Evolutionary conservation across 2,797 vertebrate genomes (phyloP), one percentile per base, ranked within the genome.

Genomic region (Erpetoichthys calabaricus): DNA sequence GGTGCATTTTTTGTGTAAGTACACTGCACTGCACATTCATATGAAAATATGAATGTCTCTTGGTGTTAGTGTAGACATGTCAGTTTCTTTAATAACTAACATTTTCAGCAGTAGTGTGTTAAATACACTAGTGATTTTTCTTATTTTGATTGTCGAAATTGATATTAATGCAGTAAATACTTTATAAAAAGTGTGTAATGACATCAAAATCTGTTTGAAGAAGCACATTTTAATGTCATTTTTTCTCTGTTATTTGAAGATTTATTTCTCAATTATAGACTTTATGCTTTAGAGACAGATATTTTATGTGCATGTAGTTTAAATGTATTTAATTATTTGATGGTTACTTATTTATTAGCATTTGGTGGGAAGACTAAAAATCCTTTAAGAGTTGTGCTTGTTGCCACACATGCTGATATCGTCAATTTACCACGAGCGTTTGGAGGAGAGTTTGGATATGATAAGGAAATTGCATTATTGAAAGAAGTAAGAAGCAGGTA

Each of bases 371-470:
- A 88, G 65, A 82, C 93, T 65, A 92, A 88, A 71, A 88, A 79
- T 69, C 91, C 91, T 1, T 80, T 96, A 1, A 56, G 42, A 2
- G 92, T 94, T 44, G 87, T 92, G 47, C 70, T 99, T 73, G 91
- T 96, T 53, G 95, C 90, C 45, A 97, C 93, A 0, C 94, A 99
- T 8, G 95, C 92, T 0, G 95, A 99, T 68, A 90, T 98, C 52
- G 89, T 92, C 9, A 93, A 94, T 45, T 77, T 97, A 42, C 91
- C 94, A 56, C 85, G 91, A 46, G 79, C 86, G 0, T 87, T 82
- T 3, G 92, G 86, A 6, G 95, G 92, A 72, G 94, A 99, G 68
- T 97, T 98, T 70, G 83, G 68, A 60, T 99, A 99, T 57, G 89
- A 92, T 80, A 95, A 95, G 70, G 94, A 94, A 59, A 74, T 70